Evolutionary conservation across 92 coral and sea anemone genomes (phyloP), one percentile per base, ranked within the genome.

Genomic region (Heliopora coerulea): DNA sequence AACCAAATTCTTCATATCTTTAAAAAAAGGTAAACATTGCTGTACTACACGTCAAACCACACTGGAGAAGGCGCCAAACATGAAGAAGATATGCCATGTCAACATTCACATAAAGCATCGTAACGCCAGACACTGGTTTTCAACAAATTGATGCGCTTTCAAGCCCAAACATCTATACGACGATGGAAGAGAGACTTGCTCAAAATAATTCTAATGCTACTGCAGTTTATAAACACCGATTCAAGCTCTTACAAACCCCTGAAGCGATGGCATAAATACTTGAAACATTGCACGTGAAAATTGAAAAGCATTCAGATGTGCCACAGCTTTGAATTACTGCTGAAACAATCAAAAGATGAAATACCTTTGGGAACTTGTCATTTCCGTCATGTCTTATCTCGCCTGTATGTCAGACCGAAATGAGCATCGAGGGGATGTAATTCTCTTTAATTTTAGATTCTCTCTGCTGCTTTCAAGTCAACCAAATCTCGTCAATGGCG

Each of bases 401-500:
- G 21, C 42, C 25, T 25, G 21, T 14, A 25, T 44, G 58, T 27
- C 20, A 21, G 58, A 26, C 17, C 29, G 32, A 70, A 50, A 54
- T 54, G 77, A 70, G 28, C 63, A 5, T 52, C 29, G 25, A 33
- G 50, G 77, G 77, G 44, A 48, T 18, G 3, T 32, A 26, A 70
- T 26, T 70, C 62, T 8, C 77, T 52, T 52, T 70, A 29, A 52
- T 52, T 54, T 70, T 54, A 26, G 39, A 33, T 15, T 15, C 10
- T 46, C 77, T 13, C 83, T 54, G 42, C 24, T 24, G 76, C 83
- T 84, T 76, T 87, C 83, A 85, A 81, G 73, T 86, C 79, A 69
- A 81, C 62, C 83, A 77, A 72, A 85, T 86, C 89, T 86, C 82
- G 76, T 82, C 81, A 96, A 88, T 86, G 91, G 85, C 87, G 84